Percentiles rank a stretch among this genome's conserved stretches.
These are phyloP conservation scores for Hydractinia symbiolongicarpus DNA, from an alignment of 30 jellyfish, hydroid and myxozoan species.

Conservation along the genomic window DNA sequence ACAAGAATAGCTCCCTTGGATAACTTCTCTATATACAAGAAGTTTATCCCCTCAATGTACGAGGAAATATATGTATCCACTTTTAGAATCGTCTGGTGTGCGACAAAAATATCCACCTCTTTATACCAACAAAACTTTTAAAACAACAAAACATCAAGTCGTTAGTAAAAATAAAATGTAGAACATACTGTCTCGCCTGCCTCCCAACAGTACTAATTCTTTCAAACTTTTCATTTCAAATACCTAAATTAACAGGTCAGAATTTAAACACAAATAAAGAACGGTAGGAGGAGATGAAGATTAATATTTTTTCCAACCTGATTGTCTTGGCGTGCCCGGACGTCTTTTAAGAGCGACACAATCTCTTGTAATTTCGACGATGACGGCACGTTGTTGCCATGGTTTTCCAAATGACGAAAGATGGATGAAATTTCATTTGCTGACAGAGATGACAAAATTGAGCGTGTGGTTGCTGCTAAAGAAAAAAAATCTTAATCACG, in stretches of 20 bases:
- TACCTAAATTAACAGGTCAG: not conserved
- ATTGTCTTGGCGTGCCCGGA: slow-evolving; percentile 57
- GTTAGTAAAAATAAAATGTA: not conserved
- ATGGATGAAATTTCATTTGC: slow-evolving; percentile 19
- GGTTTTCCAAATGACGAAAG: slow-evolving; percentile 33
- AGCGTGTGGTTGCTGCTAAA: not conserved
- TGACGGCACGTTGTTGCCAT: slow-evolving; percentile 27
- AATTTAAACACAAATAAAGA: not conserved
- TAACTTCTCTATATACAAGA: too few relatives aligned
- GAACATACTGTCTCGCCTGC: not conserved
- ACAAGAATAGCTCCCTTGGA: too few relatives aligned
- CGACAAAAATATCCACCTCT: too few relatives aligned
- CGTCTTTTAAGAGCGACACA: slow-evolving; percentile 54
- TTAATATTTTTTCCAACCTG: slow-evolving; percentile 38
- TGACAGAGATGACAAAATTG: slow-evolving; percentile 14
- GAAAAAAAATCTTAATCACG: not conserved
- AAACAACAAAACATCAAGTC: too few relatives aligned
- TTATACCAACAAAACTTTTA: not conserved
- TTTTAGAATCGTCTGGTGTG: too few relatives aligned
- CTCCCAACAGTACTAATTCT: slow-evolving; percentile 12
- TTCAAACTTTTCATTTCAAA: slow-evolving; percentile 12
- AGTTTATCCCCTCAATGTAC: too few relatives aligned
- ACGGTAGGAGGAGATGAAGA: not conserved
- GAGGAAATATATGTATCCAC: too few relatives aligned
- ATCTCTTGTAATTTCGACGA: slow-evolving; percentile 47